Evolutionary conservation across 2,113 vertebrate species (phyloP), one percentile per base, ranked within the genome.

Genomic region (Calyptommatus sinebrachiatus): DNA sequence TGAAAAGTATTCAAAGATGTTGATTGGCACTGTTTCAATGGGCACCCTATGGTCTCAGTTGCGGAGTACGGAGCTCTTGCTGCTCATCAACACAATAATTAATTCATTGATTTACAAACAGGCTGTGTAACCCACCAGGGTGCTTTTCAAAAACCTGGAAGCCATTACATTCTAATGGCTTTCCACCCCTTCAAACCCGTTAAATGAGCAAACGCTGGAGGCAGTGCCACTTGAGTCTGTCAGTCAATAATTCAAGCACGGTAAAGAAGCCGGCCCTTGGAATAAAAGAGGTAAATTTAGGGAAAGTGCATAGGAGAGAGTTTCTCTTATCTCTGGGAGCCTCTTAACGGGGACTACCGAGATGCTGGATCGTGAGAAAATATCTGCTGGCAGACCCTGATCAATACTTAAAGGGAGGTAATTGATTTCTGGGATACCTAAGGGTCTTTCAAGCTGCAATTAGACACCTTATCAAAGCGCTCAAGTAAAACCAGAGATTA

Each of bases 331-430:
- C 61, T 76, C 31, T 77, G 80, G 78, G 71, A 78, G n/a, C 11
- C 85, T 87, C 78, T 70, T 87, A 80, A 79, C 60, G 84, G 53
- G 80, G 71, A 77, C 81, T 91, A 83, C 89, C 88, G 92, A 93
- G 91, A 93, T 90, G 80, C 83, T 82, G 73, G 91, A 96, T 92
- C 93, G 92, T 96, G 96, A 94, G 95, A 96, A 96, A 93, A 91
- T 88, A 88, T 82, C 80, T 84, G 80, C 4, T 26, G 76, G 82
- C 85, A 87, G 88, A 90, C 91, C 93, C 83, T 92, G 77, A 92
- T 93, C 93, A 81, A 93, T 92, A 86, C 79, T 66, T 81, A 86
- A 89, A 77, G 85, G 83, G 80, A 85, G 50, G 82, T 84, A 90
- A 95, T 96, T 94, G 94, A 96, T 95, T 95, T 92, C 89, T 90